phyloP scores from a whole-genome alignment of 2,888 invertebrate genomes.

The Orthosia cruda region DNA sequence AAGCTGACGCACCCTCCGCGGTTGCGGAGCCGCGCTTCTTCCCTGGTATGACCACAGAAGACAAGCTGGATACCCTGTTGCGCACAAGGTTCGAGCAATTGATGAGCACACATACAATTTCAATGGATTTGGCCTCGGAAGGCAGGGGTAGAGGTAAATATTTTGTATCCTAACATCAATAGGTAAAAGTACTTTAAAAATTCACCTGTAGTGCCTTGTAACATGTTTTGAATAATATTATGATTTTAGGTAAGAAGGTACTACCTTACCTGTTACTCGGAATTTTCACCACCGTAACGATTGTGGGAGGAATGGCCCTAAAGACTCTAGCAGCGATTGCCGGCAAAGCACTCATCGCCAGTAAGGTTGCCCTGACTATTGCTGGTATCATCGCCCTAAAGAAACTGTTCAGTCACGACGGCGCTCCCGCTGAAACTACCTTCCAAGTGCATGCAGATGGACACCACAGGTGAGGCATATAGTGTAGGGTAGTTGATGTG shows the following conservation, averaged over 20 bases:
- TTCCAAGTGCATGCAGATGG: conserved; percentile 94
- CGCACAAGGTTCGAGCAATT: conserved; percentile 92
- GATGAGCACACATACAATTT: conserved; percentile 93
- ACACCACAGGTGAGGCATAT: conserved; percentile 91
- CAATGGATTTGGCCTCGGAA: conserved; percentile 92
- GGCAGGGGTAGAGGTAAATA: conserved; percentile 89
- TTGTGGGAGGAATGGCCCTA: conserved; percentile 93
- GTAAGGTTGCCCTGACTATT: conserved; percentile 94
- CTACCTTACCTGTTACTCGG: conserved; percentile 92
- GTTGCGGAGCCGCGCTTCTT: conserved; percentile 92
- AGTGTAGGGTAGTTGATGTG: background rate
- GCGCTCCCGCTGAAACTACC: conserved; percentile 92
- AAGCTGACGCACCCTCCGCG: conserved; percentile 90
- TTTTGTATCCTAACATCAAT: conserved; percentile 1
- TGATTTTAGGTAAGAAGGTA: conserved; percentile 90
- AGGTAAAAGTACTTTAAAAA: conserved; percentile 2
- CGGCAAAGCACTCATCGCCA: conserved; percentile 94
- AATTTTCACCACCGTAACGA: conserved; percentile 93
- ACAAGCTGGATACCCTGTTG: conserved; percentile 91
- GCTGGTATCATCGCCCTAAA: conserved; percentile 94
- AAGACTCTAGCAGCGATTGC: conserved; percentile 94
- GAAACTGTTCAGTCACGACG: conserved; percentile 94
- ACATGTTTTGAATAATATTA: conserved; percentile 43
- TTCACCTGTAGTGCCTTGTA: background rate
- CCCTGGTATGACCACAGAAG: conserved; percentile 90